These are phyloP conservation scores for Isurus oxyrinchus DNA, from an alignment of 2,113 vertebrate genomes.

Conservation along the genomic window DNA sequence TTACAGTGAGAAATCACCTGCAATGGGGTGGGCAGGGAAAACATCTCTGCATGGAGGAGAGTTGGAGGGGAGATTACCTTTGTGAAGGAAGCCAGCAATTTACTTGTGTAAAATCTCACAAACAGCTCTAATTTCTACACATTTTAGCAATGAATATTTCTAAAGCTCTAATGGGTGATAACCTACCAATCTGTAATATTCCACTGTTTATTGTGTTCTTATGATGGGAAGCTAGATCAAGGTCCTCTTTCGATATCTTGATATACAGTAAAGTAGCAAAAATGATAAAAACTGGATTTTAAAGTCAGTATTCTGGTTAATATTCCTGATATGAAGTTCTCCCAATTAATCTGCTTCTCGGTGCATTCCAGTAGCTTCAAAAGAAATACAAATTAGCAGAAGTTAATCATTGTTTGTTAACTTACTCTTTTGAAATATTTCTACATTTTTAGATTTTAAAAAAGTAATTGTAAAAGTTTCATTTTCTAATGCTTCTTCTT, in stretches of 20 bases:
- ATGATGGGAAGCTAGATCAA: not conserved
- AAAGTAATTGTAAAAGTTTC: not conserved
- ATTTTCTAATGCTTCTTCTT: constrained; percentile 20
- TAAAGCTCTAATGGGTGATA: not conserved
- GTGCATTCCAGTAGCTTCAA: not conserved
- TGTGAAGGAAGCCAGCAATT: not conserved
- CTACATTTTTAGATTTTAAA: not conserved
- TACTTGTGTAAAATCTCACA: not conserved
- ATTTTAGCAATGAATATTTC: not conserved
- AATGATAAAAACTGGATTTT: not conserved
- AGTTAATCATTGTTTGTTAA: not conserved
- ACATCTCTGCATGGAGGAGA: not conserved
- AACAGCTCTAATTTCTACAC: not conserved
- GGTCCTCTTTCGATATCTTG: not conserved
- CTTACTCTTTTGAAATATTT: not conserved
- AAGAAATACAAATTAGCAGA: not conserved
- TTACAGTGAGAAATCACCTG: not conserved
- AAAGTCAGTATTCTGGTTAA: not conserved
- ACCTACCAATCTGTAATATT: not conserved
- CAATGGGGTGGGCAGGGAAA: not conserved
- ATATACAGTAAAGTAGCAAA: not conserved
- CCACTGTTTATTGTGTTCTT: not conserved
- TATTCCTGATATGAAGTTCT: not conserved
- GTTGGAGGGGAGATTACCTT: not conserved
- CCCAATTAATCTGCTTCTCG: not conserved